Base-by-base conservation (phyloP, 2,797 vertebrate species). In the Yasuhikotakia modesta region DNA sequence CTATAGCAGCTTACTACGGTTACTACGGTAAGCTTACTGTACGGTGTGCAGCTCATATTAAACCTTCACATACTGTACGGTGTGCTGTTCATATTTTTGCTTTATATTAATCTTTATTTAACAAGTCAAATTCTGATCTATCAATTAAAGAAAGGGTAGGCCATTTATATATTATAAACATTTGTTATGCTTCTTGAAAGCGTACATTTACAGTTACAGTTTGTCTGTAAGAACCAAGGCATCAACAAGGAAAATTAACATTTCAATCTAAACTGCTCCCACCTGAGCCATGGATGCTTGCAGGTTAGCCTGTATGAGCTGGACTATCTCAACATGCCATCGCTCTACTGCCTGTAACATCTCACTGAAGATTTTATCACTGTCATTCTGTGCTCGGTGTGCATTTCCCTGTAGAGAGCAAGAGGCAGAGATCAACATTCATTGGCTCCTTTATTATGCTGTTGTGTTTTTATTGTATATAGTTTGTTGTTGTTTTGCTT, bases 321-420 rank as follows among this genome's bases (percentile, higher is more conserved):
- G 92, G 65, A 85, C 83, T 79, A 93, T 89, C 86, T 94, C 93
- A 0, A 89, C 87, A 77, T 92, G 93, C 93, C 93, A 94, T 35
- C 93, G 92, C 80, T 94, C 92, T 73, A 93, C 92, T 0, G 92
- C 90, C 79, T 92, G 92, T 52, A 91, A 87, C 92, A 94, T 93
- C 78, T 94, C 93, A 0, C 89, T 89, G 87, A 94, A 94, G 8
- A 90, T 92, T 88, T 93, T 93, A 48, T 93, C 91, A 7, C 92
- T 92, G 65, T 92, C 92, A 1, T 85, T 63, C 79, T 92, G 90
- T 1, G 92, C 92, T 46, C 92, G 85, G 70, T 92, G 91, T 55
- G 92, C 91, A 55, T 78, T 73, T 13, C 85, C 92, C 93, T 94
- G 14, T 13, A 80, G 69, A 61, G 4, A 76, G 46, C 16, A 5